These are phyloP conservation scores for Reticulitermes lucifugus DNA, from an alignment of 2,888 invertebrate species.

Conservation along the genomic window DNA sequence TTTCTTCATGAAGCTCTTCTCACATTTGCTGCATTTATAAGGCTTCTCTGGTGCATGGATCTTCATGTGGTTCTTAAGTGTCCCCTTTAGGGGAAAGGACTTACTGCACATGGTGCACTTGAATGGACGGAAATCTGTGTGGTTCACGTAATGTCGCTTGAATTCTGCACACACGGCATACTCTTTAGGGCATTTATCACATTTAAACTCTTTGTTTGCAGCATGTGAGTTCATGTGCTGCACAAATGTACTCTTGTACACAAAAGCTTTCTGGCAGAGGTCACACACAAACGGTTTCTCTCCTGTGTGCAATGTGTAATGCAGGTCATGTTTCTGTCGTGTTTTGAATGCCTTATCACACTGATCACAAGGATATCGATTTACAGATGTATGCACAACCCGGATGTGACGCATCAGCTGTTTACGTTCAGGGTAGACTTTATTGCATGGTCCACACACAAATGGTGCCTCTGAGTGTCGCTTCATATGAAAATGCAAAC, in stretches of 20 bases:
- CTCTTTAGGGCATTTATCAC: slow-evolving; percentile 44
- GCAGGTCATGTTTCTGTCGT: slow-evolving; percentile 52
- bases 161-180: slow-evolving; percentile 35
- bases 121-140: slow-evolving; percentile 30
- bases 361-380: slow-evolving; percentile 52
- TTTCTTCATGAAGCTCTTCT: slow-evolving; percentile 43
- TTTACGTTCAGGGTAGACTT: slow-evolving; percentile 40
- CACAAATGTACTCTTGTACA: slow-evolving; percentile 52
- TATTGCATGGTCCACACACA: slow-evolving; percentile 26
- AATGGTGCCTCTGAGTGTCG: slow-evolving; percentile 42
- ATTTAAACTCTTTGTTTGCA: slow-evolving; percentile 42
- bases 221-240: slow-evolving; percentile 54
- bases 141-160: slow-evolving; percentile 26
- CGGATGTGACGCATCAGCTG: slow-evolving; percentile 37
- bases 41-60: slow-evolving; percentile 69
- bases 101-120: slow-evolving; percentile 70
- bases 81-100: slow-evolving; percentile 69
- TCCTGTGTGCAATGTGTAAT: slow-evolving; percentile 52
- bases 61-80: slow-evolving; percentile 70
- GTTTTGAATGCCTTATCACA: slow-evolving; percentile 54
- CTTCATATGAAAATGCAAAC: slow-evolving; percentile 41
- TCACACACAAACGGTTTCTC: slow-evolving; percentile 51
- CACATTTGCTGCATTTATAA: slow-evolving; percentile 58
- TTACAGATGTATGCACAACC: slow-evolving; percentile 38
- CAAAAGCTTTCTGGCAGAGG: slow-evolving; percentile 51